Evolutionary conservation across 2,797 vertebrate species (phyloP).

Genomic region (Gallinago solitaria): DNA sequence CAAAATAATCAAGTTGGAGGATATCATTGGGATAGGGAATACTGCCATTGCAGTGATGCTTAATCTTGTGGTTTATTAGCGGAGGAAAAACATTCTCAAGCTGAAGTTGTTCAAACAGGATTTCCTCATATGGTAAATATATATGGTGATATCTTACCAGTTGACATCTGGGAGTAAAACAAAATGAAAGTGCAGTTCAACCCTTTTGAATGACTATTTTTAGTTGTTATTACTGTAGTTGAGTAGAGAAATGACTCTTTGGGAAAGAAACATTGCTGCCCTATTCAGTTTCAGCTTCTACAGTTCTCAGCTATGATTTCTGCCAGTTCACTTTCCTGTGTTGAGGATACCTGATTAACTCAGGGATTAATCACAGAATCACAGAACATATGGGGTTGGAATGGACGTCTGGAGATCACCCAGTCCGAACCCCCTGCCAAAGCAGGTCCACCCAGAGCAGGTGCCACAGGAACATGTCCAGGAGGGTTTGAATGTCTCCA

Average conservation of each 20-base stretch:
- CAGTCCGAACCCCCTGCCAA: too few relatives aligned
- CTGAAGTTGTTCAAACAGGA: not conserved
- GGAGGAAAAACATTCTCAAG: not conserved
- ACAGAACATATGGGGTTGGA: too few relatives aligned
- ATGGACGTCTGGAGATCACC: too few relatives aligned
- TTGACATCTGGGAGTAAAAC: not conserved
- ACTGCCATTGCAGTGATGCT: not conserved
- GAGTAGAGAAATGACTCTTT: not conserved
- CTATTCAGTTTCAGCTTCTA: not conserved
- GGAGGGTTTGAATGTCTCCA: too few relatives aligned
- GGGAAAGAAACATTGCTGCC: not conserved
- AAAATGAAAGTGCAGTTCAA: conserved; percentile 21
- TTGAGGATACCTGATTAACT: not conserved
- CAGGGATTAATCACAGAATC: rapidly evolving
- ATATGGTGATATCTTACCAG: not conserved
- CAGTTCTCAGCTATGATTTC: not conserved
- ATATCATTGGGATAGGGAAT: not conserved
- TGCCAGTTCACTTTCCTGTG: not conserved
- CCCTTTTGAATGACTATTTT: conserved; percentile 11
- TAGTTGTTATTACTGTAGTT: not conserved
- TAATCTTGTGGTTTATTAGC: not conserved
- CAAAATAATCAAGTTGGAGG: not conserved
- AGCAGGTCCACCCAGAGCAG: too few relatives aligned
- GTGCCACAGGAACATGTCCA: too few relatives aligned
- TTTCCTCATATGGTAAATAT: not conserved